A percentile compares a stretch with the other conserved stretches of the same genome.
Conservation (phyloP, 2,888 invertebrate species). For the Chymomyza amoena region DNA sequence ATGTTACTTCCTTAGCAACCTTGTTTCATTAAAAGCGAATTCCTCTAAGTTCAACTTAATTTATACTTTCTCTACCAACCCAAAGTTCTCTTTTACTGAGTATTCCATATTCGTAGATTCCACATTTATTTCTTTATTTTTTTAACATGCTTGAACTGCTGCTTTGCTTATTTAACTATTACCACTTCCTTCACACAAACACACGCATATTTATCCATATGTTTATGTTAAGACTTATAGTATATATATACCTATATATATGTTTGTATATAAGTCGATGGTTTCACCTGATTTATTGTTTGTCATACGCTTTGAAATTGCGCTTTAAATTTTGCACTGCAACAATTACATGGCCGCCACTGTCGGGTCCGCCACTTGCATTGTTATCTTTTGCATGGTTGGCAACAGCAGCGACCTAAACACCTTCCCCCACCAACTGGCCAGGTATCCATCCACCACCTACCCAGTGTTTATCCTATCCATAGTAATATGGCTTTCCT, state of each 20-base stretch:
- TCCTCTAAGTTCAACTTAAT: too few relatives aligned
- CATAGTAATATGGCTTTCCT: neutral
- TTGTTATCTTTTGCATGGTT: slow-evolving; percentile 70
- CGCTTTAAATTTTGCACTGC: slow-evolving; percentile 69
- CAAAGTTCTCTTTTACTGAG: neutral
- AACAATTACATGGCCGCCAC: slow-evolving; percentile 67
- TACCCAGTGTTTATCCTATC: neutral
- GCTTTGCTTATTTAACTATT: slow-evolving; percentile 66
- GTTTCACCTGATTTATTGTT: slow-evolving; percentile 70
- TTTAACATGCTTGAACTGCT: neutral
- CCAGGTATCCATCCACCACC: neutral
- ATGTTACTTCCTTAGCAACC: too few relatives aligned
- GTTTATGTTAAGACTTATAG: slow-evolving; percentile 16
- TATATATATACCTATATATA: too few relatives aligned
- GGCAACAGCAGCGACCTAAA: neutral
- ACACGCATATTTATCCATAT: neutral
- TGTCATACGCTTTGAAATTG: slow-evolving; percentile 71
- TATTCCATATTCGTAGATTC: neutral
- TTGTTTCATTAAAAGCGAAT: too few relatives aligned
- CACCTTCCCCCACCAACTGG: neutral
- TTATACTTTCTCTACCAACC: neutral
- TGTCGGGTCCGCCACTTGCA: slow-evolving; percentile 49
- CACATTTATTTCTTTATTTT: slow-evolving; percentile 23
- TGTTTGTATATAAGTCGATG: slow-evolving; percentile 41
- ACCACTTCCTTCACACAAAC: slow-evolving; percentile 62